These are phyloP conservation scores for Sisyra terminalis DNA, from an alignment of 2,888 invertebrate genomes.

Conservation along the genomic window DNA sequence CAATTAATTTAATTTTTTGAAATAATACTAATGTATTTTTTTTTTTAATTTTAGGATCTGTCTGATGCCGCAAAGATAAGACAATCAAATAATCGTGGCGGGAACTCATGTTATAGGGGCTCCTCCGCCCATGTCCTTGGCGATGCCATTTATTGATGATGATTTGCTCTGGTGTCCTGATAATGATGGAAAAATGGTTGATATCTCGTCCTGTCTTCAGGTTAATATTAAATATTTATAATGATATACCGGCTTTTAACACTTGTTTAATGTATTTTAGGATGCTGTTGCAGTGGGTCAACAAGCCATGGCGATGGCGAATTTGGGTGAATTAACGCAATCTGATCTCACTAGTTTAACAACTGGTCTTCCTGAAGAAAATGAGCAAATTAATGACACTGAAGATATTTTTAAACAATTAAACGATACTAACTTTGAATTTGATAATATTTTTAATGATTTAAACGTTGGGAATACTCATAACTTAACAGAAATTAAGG, in stretches of 20 bases:
- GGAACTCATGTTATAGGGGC: constrained; percentile 41
- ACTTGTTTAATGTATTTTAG: constrained; percentile 25
- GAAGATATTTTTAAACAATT: constrained; percentile 70
- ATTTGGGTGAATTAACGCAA: constrained; percentile 50
- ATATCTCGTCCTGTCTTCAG: constrained; percentile 76
- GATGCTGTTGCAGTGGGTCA: constrained; percentile 42
- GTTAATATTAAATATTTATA: constrained; percentile 28
- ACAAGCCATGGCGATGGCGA: constrained; percentile 27
- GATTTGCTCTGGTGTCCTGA: constrained; percentile 88
- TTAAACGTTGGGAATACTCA: constrained; percentile 32
- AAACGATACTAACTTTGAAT: constrained; percentile 71
- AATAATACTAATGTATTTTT: too few species aligned
- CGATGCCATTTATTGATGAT: constrained; percentile 94
- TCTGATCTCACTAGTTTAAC: constrained; percentile 55
- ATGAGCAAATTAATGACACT: constrained; percentile 30
- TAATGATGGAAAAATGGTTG: constrained; percentile 89
- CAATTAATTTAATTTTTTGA: too few species aligned
- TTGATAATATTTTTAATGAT: constrained; percentile 69
- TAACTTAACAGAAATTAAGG: constrained; percentile 50
- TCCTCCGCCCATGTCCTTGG: constrained; percentile 42
- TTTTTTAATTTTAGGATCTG: constrained; percentile 1
- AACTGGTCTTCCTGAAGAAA: constrained; percentile 36
- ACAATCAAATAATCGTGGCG: constrained; percentile 21
- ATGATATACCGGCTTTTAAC: neutral
- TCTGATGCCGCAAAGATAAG: constrained; percentile 1